Evolutionary conservation across 2,888 invertebrate genomes (phyloP).

Genomic region (Scaptomyza flava): DNA sequence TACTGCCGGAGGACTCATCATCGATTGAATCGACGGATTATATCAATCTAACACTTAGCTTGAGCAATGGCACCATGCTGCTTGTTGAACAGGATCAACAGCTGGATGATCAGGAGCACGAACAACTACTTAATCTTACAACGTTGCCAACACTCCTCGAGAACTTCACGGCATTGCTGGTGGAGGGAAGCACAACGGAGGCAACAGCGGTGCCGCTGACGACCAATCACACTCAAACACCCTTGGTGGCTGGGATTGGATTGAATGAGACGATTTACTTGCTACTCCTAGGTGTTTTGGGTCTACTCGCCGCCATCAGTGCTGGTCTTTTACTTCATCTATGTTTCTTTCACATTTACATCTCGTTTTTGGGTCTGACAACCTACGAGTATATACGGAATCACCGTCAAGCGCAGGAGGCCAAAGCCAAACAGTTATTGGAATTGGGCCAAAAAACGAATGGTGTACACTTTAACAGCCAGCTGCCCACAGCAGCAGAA

Average conservation of each 20-base stretch:
- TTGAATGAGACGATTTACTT: conserved; percentile 87
- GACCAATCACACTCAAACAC: conserved; percentile 44
- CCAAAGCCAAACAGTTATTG: conserved; percentile 69
- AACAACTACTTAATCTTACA: conserved; percentile 34
- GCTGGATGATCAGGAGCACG: conserved; percentile 38
- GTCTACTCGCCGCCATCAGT: conserved; percentile 90
- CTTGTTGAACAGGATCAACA: conserved; percentile 45
- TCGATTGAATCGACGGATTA: conserved; percentile 49
- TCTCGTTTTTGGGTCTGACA: conserved; percentile 92
- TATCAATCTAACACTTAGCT: conserved; percentile 66
- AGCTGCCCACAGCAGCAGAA: conserved; percentile 43
- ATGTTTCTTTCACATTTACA: conserved; percentile 95
- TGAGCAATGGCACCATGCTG: conserved; percentile 61
- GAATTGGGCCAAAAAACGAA: conserved; percentile 59
- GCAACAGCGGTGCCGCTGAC: conserved; percentile 16
- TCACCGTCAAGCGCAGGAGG: conserved; percentile 84
- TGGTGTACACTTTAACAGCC: conserved; percentile 62
- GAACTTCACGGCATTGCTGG: conserved; percentile 65
- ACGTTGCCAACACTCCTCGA: conserved; percentile 61
- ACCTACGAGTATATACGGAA: conserved; percentile 94
- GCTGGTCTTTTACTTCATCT: conserved; percentile 92
- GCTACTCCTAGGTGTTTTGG: conserved; percentile 87
- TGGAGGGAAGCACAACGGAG: conserved; percentile 26
- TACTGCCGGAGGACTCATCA: background rate
- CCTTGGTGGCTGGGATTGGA: conserved; percentile 79